Conservation (phyloP, 1,140 invertebrate species). For the Galendromus occidentalis region DNA sequence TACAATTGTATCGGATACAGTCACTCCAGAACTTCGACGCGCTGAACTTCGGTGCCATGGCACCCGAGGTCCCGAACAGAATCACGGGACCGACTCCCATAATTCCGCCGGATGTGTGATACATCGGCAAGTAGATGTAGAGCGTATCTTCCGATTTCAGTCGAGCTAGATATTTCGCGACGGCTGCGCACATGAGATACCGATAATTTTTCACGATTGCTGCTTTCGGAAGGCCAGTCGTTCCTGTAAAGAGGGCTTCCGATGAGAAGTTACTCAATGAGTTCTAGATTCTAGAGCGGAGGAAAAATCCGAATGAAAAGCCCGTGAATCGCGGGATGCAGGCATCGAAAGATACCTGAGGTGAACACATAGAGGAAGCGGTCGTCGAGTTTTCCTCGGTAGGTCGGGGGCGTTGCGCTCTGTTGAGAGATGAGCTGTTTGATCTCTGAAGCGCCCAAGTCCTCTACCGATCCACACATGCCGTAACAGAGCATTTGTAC, state of each 20-base stretch:
- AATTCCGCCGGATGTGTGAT: conserved; percentile 42
- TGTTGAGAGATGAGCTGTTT: background rate
- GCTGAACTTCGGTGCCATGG: conserved; percentile 37
- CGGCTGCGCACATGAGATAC: conserved; percentile 27
- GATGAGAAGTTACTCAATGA: too few relatives aligned
- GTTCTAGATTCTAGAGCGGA: too few relatives aligned
- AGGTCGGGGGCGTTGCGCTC: background rate
- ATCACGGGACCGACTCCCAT: conserved; percentile 30
- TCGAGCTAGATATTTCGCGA: conserved; percentile 28
- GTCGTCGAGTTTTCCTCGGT: conserved; percentile 13
- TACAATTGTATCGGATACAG: conserved; percentile 47
- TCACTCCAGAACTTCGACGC: conserved; percentile 42
- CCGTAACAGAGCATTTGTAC: background rate
- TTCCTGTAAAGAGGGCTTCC: conserved; percentile 58
- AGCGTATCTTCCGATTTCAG: conserved; percentile 31
- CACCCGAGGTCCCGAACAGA: conserved; percentile 32
- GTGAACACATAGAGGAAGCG: conserved; percentile 57
- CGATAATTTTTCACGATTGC: conserved; percentile 56
- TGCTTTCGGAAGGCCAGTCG: conserved; percentile 75
- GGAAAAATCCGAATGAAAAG: too few relatives aligned
- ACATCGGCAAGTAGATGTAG: conserved; percentile 45
- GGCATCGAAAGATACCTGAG: too few relatives aligned
- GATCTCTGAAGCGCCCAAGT: background rate
- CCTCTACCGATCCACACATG: background rate
- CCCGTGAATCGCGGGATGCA: too few relatives aligned